Percentiles rank a stretch among this genome's conserved stretches.
phyloP scores from a whole-genome alignment of 2,888 invertebrate genomes.

The Phengaris alcon region DNA sequence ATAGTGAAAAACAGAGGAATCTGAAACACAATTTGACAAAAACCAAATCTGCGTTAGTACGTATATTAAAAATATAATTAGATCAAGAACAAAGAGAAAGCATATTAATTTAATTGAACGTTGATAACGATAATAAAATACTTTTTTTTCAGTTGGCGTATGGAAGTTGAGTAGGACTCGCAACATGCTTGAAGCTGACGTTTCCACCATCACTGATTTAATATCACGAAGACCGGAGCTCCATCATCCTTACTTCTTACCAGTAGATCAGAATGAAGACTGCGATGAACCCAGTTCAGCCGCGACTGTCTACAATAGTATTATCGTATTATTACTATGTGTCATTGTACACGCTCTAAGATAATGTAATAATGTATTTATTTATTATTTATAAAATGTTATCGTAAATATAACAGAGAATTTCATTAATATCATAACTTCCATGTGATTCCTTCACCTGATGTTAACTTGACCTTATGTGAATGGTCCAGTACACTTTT shows the following conservation, averaged over 20 bases:
- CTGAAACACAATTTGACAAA: too few species aligned
- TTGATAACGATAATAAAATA: not conserved
- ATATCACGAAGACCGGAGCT: conserved; percentile 52
- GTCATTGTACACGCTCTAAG: conserved; percentile 49
- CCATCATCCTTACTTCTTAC: conserved; percentile 54
- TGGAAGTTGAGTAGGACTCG: conserved; percentile 64
- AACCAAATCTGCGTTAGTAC: too few species aligned
- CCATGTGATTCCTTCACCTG: not conserved
- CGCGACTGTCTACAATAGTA: conserved; percentile 56
- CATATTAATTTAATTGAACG: too few species aligned
- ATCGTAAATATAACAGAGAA: not conserved
- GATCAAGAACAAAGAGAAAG: too few species aligned
- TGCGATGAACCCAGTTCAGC: conserved; percentile 62
- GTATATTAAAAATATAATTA: too few species aligned
- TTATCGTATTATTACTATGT: conserved; percentile 57
- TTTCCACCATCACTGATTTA: conserved; percentile 45
- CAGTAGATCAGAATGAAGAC: conserved; percentile 50
- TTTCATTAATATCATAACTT: not conserved
- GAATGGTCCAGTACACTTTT: too few species aligned
- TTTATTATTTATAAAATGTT: not conserved
- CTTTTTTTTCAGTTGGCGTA: conserved; percentile 54
- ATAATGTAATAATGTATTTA: conserved; percentile 28
- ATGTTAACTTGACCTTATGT: too few species aligned
- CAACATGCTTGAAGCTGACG: conserved; percentile 42
- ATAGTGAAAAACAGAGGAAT: too few species aligned